Evolutionary conservation across 2,113 vertebrate genomes (phyloP), one percentile per base, ranked within the genome.

Genomic region (Oreotrochilus melanogaster): DNA sequence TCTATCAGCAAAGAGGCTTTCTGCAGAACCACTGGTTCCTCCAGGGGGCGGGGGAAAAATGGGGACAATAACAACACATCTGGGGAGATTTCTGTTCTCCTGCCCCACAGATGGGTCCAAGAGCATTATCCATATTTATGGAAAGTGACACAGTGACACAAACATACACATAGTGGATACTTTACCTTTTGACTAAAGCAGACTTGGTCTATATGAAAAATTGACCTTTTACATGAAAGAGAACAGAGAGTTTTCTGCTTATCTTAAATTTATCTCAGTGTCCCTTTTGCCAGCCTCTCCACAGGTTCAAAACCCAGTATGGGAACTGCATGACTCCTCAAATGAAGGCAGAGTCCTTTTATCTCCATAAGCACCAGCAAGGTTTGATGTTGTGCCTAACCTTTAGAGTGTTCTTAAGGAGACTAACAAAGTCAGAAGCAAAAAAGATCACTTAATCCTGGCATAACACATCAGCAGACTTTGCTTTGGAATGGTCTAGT

Each of bases 351-450:
- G 30, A 37, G 10, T 51, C 35, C 54, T 88, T 71, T 54, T 62
- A 78, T 51, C 71, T 76, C 35, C 62, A 22, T 50, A 25, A 84
- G 76, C 4, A 8, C 67, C 78, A 71, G 30, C 80, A 47, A 66
- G 80, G 93, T 94, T 97, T 95, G 87, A 94, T 88, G 43, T 86
- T 79, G 76, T 53, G 47, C 27, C 71, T 96, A 88, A 93, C 60
- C 82, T 97, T 96, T 94, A 72, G n/a, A 62, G 35, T 64, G 60
- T 78, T 53, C 74, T 92, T 96, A 92, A 89, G 61, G 67, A 94
- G 66, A 61, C 48, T 89, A 45, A 82, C 75, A n/a, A 71, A 80
- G 31, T 45, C 65, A 88, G 56, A 95, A 76, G 65, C n/a, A 70
- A 86, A 92, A 92, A 92, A 39, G 42, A 67, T 81, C 45, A 72